A percentile compares a stretch with the other conserved stretches of the same genome.
These are phyloP conservation scores for Dinothrombium tinctorium DNA, from an alignment of 1,140 invertebrate species.

Conservation along the genomic window DNA sequence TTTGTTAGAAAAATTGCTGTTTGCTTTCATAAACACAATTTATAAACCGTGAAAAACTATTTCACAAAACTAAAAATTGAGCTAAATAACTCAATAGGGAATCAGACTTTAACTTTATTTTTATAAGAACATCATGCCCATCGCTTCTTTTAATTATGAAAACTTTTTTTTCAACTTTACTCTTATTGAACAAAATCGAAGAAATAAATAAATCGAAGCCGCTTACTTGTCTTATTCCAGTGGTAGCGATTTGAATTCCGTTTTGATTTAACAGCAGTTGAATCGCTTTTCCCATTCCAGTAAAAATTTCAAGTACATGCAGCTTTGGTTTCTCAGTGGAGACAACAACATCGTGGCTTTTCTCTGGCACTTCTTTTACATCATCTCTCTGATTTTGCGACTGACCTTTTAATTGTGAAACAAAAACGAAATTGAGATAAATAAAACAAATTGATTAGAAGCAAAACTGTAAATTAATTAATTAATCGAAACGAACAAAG, in stretches of 20 bases:
- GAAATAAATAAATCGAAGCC: not conserved
- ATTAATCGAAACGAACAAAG: no score
- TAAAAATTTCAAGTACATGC: constrained; percentile 1
- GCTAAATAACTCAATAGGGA: not conserved
- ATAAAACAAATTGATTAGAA: no score
- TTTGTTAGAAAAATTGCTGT: no score
- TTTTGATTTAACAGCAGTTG: constrained; percentile 1
- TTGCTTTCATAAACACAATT: no score
- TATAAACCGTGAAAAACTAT: no score
- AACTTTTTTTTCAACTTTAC: not conserved
- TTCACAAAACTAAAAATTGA: no score
- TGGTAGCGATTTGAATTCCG: not conserved
- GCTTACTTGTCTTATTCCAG: not conserved
- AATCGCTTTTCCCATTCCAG: constrained; percentile 3
- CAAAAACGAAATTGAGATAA: no score
- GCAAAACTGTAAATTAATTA: no score
- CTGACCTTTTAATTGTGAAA: no score
- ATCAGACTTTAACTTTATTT: not conserved
- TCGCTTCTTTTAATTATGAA: not conserved
- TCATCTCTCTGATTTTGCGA: no score
- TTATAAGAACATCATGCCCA: not conserved
- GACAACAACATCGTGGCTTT: no score
- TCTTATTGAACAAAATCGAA: not conserved
- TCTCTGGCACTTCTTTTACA: no score
- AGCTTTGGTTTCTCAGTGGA: constrained; percentile 1